Percentiles rank a stretch among this genome's conserved stretches.
Evolutionary conservation across 2,797 vertebrate genomes (phyloP).

Genomic region (Sternarchorhynchus goeldii): DNA sequence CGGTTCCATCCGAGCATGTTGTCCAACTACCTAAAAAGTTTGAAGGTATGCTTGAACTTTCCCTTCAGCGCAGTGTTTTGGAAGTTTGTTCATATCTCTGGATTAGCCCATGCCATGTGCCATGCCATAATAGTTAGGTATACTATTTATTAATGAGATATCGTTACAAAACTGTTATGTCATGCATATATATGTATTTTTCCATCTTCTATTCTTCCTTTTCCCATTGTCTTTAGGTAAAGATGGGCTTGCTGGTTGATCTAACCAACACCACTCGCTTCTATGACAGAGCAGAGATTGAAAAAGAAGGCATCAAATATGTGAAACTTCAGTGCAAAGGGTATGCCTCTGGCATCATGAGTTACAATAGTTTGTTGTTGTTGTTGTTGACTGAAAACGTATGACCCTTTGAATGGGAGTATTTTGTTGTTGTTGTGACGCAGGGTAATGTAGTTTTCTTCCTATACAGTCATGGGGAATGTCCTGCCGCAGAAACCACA

Average conservation of each 20-base stretch:
- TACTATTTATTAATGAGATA: neutral
- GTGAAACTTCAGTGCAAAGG: slow-evolving; percentile 97
- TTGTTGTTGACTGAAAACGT: neutral
- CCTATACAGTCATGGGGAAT: slow-evolving; percentile 86
- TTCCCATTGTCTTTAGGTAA: slow-evolving; percentile 77
- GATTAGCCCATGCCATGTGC: no score
- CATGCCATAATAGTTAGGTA: no score
- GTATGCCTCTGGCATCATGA: slow-evolving; percentile 68
- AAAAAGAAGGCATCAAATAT: slow-evolving; percentile 93
- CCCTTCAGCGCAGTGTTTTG: no score
- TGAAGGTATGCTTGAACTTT: slow-evolving; percentile 81
- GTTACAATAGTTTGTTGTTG: neutral
- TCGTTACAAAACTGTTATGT: neutral
- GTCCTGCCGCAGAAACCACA: slow-evolving; percentile 88
- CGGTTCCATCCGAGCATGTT: slow-evolving; percentile 96
- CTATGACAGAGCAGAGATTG: slow-evolving; percentile 93
- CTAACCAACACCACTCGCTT: slow-evolving; percentile 96
- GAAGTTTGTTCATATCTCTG: neutral
- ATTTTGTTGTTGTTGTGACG: neutral
- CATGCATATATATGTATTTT: neutral
- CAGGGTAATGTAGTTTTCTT: neutral
- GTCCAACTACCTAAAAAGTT: slow-evolving; percentile 93
- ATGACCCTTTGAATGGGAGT: neutral
- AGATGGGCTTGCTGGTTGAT: slow-evolving; percentile 95
- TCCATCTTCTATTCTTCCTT: slow-evolving; percentile 1